phyloP scores from a whole-genome alignment of 2,888 invertebrate species.

The Branchellion lobata region DNA sequence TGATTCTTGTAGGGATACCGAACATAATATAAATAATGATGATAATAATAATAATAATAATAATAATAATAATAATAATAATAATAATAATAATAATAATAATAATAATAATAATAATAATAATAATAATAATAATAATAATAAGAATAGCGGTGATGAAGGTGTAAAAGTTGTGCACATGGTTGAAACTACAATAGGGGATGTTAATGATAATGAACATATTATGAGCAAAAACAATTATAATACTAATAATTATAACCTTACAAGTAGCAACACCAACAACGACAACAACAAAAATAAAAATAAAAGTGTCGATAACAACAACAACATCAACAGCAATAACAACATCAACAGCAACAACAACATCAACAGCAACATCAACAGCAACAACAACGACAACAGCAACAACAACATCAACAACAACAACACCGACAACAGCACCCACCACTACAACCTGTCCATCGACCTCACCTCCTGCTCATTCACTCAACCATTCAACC shows the following conservation, averaged over 20 bases:
- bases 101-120: neutral
- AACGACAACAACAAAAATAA: too few species aligned
- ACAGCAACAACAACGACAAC: neutral
- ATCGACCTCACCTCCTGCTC: neutral
- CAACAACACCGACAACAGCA: neutral
- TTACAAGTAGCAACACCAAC: too few species aligned
- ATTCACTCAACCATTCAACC: too few species aligned
- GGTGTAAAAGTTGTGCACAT: neutral
- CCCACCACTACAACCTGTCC: neutral
- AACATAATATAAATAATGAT: neutral
- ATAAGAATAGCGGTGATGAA: neutral
- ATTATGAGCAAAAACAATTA: too few species aligned
- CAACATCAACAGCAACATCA: neutral
- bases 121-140: conserved; percentile 22
- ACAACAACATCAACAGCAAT: too few species aligned
- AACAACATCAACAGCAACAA: neutral
- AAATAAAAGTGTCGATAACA: too few species aligned
- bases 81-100: neutral
- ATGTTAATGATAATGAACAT: neutral
- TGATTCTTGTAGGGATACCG: too few species aligned
- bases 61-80: neutral
- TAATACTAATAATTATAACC: too few species aligned
- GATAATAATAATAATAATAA: neutral
- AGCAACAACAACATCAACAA: neutral
- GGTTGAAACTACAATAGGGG: neutral